A percentile compares a stretch with the other conserved stretches of the same genome.
Conservation (phyloP, 2,888 invertebrate genomes). For the Mellilla xanthometata region DNA sequence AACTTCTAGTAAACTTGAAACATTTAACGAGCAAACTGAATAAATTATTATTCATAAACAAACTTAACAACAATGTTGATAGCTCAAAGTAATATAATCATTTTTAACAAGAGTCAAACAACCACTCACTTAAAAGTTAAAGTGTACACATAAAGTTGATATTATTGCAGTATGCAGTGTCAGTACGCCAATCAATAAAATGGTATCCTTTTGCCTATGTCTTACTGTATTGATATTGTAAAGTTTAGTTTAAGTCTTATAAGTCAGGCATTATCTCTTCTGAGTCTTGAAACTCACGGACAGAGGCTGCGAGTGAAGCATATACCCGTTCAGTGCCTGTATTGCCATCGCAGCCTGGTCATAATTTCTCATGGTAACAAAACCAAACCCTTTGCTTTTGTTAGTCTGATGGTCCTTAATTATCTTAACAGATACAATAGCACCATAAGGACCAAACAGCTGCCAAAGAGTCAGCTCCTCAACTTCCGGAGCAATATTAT, state of each 20-base stretch:
- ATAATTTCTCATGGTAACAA: constrained; percentile 81
- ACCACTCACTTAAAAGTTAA: constrained; percentile 59
- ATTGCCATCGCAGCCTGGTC: constrained; percentile 82
- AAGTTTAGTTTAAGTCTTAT: constrained; percentile 61
- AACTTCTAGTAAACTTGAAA: constrained; percentile 82
- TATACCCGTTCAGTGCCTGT: constrained; percentile 77
- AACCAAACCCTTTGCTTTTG: constrained; percentile 81
- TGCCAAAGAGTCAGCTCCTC: constrained; percentile 80
- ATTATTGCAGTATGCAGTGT: constrained; percentile 57
- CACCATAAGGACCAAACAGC: constrained; percentile 81
- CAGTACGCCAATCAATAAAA: constrained; percentile 69
- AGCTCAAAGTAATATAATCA: constrained; percentile 81
- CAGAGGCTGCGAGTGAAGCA: constrained; percentile 74
- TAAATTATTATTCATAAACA: constrained; percentile 83
- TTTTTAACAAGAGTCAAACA: constrained; percentile 75
- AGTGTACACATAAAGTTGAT: constrained; percentile 56
- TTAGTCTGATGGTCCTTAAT: constrained; percentile 80
- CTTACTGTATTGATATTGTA: constrained; percentile 79
- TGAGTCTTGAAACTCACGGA: constrained; percentile 81
- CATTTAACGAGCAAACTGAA: constrained; percentile 82
- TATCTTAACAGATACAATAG: constrained; percentile 81
- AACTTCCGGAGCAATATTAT: constrained; percentile 78
- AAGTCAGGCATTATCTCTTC: constrained; percentile 78
- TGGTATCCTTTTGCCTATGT: constrained; percentile 64
- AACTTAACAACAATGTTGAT: constrained; percentile 82